phyloP scores from a whole-genome alignment of 2,888 invertebrate genomes.

The Drosophila anomelani region DNA sequence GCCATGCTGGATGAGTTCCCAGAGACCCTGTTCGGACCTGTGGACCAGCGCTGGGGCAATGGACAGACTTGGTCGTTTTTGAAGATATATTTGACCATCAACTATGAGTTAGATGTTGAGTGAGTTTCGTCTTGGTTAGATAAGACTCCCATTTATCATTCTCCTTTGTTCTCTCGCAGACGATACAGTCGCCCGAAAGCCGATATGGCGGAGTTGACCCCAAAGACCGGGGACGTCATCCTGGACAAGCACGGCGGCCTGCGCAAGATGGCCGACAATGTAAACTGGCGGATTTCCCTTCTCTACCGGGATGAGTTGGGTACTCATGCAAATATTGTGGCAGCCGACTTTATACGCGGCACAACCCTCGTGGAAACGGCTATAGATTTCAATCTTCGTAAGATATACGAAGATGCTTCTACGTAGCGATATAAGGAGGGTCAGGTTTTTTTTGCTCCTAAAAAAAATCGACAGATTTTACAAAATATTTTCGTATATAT shows the following conservation, averaged over 20 bases:
- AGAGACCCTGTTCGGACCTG: conserved; percentile 86
- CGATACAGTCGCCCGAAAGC: conserved; percentile 85
- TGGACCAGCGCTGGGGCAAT: conserved; percentile 89
- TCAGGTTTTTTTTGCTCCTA: neutral
- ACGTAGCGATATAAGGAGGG: neutral
- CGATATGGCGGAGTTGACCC: conserved; percentile 90
- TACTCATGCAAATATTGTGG: conserved; percentile 86
- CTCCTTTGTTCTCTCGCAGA: conserved; percentile 78
- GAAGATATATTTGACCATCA: conserved; percentile 85
- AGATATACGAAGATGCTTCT: conserved; percentile 19
- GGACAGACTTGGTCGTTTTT: conserved; percentile 86
- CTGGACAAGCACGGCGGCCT: conserved; percentile 87
- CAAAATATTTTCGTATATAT: no score
- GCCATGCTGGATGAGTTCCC: conserved; percentile 82
- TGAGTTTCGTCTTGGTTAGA: conserved; percentile 63
- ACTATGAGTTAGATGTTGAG: conserved; percentile 77
- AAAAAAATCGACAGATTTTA: no score
- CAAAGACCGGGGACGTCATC: conserved; percentile 87
- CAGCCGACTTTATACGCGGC: conserved; percentile 87
- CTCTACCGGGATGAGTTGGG: conserved; percentile 86
- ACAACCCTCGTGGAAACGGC: conserved; percentile 86
- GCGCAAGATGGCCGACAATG: conserved; percentile 87
- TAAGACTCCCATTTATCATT: conserved; percentile 84
- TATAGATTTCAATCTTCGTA: conserved; percentile 54
- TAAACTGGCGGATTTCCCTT: conserved; percentile 87